Evolutionary conservation across 2,113 vertebrate species (phyloP).

Genomic region (Grammomys surdaster): DNA sequence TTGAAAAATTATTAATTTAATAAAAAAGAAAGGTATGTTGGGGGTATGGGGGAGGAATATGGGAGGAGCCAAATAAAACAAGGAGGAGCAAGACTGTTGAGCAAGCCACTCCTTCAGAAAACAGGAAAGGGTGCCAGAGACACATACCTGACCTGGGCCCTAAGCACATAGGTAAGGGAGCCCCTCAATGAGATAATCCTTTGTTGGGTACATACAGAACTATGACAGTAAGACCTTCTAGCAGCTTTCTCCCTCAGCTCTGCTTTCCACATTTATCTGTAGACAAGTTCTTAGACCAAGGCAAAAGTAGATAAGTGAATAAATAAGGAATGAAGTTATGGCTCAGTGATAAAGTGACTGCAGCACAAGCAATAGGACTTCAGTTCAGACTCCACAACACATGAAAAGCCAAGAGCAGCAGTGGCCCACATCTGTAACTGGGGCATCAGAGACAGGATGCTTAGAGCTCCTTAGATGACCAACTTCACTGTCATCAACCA

Average conservation of each 20-base stretch:
- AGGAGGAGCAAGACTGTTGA: neutral
- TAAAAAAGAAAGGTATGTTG: neutral
- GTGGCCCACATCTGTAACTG: neutral
- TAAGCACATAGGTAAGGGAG: neutral
- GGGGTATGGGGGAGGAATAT: neutral
- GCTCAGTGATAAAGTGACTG: neutral
- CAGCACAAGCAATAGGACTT: neutral
- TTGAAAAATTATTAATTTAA: neutral
- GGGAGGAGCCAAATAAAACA: neutral
- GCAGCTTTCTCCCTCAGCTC: neutral
- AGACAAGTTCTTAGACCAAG: neutral
- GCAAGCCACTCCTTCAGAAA: constrained; percentile 19
- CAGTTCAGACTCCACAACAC: neutral
- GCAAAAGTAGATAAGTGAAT: neutral
- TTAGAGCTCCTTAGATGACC: neutral
- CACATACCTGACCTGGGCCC: neutral
- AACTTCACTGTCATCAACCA: neutral
- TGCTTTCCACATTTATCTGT: constrained; percentile 25
- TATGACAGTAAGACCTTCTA: neutral
- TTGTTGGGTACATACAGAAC: neutral
- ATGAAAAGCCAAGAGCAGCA: neutral
- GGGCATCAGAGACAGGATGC: too few species aligned
- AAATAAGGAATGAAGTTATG: neutral
- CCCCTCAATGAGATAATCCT: neutral
- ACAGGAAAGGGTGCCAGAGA: neutral